Percentiles rank a stretch among this genome's conserved stretches.
Conservation (phyloP, 2,113 vertebrate species). For the Odobenus rosmarus region DNA sequence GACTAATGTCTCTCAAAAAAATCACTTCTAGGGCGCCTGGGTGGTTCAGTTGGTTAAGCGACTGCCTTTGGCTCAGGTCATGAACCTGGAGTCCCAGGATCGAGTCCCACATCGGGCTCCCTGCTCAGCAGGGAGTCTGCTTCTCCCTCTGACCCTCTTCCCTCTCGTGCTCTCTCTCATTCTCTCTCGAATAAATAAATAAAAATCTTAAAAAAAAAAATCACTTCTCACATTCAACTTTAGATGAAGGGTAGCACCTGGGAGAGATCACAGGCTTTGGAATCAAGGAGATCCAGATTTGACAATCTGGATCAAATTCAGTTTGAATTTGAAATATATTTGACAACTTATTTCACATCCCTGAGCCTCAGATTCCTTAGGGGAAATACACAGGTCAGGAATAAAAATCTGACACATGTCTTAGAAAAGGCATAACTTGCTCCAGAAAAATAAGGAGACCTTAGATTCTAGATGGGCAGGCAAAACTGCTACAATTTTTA, state of each 20-base stretch:
- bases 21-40: too few relatives aligned
- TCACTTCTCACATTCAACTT: not conserved
- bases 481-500: not conserved
- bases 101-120: too few relatives aligned
- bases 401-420: not conserved
- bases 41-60: too few relatives aligned
- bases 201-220: not conserved
- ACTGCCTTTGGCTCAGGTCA: too few relatives aligned
- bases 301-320: not conserved
- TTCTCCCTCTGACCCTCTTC: too few relatives aligned
- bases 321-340: too few relatives aligned
- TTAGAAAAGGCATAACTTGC: not conserved
- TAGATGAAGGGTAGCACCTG: not conserved
- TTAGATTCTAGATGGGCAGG: not conserved
- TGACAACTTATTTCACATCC: constrained; percentile 2
- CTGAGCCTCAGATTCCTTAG: not conserved
- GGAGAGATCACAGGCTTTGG: not conserved
- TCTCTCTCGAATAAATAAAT: too few relatives aligned
- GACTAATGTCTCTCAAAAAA: not conserved
- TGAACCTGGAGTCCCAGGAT: too few relatives aligned
- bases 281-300: not conserved
- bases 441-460: not conserved
- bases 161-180: not conserved
- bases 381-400: not conserved
- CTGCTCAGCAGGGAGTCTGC: too few relatives aligned